Evolutionary conservation across 2,113 vertebrate genomes (phyloP).

Genomic region (Barbus barbus): DNA sequence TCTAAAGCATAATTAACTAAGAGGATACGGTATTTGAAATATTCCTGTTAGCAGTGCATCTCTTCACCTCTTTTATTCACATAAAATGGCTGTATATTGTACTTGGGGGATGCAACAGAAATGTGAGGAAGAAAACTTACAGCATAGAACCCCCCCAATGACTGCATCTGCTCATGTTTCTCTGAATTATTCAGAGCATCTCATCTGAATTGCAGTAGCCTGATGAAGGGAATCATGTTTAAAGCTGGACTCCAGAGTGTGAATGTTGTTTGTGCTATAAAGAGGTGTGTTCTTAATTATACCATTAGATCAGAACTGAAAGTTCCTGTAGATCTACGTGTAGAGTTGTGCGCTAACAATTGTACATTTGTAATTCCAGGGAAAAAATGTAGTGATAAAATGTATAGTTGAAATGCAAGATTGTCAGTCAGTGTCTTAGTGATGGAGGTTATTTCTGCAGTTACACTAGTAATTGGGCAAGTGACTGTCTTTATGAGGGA

Average conservation of each 20-base stretch:
- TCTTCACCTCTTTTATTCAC: neutral
- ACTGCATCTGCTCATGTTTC: slow-evolving; percentile 33
- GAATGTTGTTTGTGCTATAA: slow-evolving; percentile 30
- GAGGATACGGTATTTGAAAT: neutral
- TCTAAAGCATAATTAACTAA: slow-evolving; percentile 16
- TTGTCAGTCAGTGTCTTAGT: neutral
- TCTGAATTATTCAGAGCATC: slow-evolving; percentile 73
- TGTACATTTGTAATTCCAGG: neutral
- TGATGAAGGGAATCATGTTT: slow-evolving; percentile 47
- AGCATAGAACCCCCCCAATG: neutral
- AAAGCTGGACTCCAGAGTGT: slow-evolving; percentile 25
- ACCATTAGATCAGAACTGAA: neutral
- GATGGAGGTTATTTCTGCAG: neutral
- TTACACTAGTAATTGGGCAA: neutral
- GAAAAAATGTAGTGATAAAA: neutral
- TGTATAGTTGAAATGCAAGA: neutral
- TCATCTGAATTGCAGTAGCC: slow-evolving; percentile 62
- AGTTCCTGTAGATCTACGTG: neutral
- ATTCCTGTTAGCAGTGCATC: neutral
- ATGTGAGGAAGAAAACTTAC: neutral
- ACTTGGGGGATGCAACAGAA: neutral
- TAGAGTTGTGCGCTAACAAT: neutral
- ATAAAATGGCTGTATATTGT: neutral
- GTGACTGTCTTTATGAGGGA: neutral
- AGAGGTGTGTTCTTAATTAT: neutral